Evolutionary conservation across 2,113 vertebrate genomes (phyloP), one percentile per base, ranked within the genome.

Genomic region (Petroica traversi): DNA sequence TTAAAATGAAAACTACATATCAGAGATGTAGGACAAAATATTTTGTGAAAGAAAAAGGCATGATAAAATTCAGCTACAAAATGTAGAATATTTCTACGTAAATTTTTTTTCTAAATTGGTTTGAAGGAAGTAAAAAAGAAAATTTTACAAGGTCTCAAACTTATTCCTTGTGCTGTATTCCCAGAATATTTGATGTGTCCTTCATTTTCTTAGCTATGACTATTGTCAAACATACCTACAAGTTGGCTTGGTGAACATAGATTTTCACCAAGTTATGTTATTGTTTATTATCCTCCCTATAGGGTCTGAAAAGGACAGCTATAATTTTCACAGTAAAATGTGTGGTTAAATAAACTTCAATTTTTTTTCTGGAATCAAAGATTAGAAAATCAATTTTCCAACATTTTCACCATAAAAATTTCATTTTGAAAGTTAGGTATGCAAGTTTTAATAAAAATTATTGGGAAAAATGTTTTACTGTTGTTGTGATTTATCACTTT

Each of bases 391-490:
- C 1, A 63, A 33, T 43, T 58, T 81, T 81, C 20, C 20, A 54
- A 73, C 3, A n/a, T 23, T 45, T 68, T 36, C 54, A 33, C 18
- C 9, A 41, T 10, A 36, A n/a, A 52, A 9, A 34, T 58, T 58
- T 67, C 1, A 43, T 76, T 77, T 54, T 73, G 10, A 34, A 81
- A 43, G 15, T 22, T 72, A 54, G 3, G 3, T 26, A 38, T 55
- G 8, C 3, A 59, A 16, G 8, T 33, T 71, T 36, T n/a, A 64
- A 55, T 41, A 18, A 81, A 14, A 25, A 19, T 34, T 77, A 43
- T 7, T 0, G 4, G 8, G 3, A 1, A 14, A 45, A 81, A 38
- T 33, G 0, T 40, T 80, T 78, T 69, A 29, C 3, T 45, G 2
- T 36, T 52, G 23, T 41, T 82, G 64, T 64, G 23, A 36, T 74